Evolutionary conservation across 2,888 invertebrate genomes (phyloP).

Genomic region (Cheilosia grossa): DNA sequence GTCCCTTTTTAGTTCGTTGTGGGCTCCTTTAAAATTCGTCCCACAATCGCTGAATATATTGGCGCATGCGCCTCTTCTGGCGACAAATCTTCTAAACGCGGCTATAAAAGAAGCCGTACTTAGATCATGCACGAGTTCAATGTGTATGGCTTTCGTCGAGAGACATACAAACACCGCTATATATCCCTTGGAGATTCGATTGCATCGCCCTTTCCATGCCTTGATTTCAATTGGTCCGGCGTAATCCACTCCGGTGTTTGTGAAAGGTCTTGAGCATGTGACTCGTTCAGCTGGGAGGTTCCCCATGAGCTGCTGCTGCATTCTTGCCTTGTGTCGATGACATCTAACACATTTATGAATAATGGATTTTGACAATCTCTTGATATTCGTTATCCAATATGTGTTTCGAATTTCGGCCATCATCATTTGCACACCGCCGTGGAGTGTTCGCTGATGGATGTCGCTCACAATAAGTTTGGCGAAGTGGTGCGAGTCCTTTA

Average conservation of each 20-base stretch:
- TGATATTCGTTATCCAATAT: slow-evolving; percentile 22
- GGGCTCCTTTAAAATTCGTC: slow-evolving; percentile 34
- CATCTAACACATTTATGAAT: slow-evolving; percentile 16
- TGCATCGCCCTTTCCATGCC: slow-evolving; percentile 11
- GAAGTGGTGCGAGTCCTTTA: slow-evolving; percentile 12
- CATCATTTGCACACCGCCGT: slow-evolving; percentile 8
- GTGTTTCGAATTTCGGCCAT: slow-evolving; percentile 7
- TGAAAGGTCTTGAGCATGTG: slow-evolving; percentile 1
- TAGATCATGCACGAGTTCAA: not conserved
- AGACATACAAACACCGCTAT: slow-evolving; percentile 8
- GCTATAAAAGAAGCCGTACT: not conserved
- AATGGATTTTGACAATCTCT: not conserved
- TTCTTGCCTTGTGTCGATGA: not conserved
- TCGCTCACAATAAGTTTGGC: slow-evolving; percentile 1
- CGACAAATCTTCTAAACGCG: slow-evolving; percentile 9
- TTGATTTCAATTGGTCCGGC: slow-evolving; percentile 16
- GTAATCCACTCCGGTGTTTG: slow-evolving; percentile 27
- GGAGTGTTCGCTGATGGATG: not conserved
- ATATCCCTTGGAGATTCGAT: not conserved
- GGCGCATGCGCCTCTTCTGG: slow-evolving; percentile 5
- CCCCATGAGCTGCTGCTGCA: slow-evolving; percentile 15
- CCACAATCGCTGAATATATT: slow-evolving; percentile 33
- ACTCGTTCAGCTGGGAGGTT: slow-evolving; percentile 11
- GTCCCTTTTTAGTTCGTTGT: no score
- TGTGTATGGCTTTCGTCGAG: not conserved